Evolutionary conservation across 2,113 vertebrate genomes (phyloP), one percentile per base, ranked within the genome.

Genomic region (Archocentrus centrarchus): DNA sequence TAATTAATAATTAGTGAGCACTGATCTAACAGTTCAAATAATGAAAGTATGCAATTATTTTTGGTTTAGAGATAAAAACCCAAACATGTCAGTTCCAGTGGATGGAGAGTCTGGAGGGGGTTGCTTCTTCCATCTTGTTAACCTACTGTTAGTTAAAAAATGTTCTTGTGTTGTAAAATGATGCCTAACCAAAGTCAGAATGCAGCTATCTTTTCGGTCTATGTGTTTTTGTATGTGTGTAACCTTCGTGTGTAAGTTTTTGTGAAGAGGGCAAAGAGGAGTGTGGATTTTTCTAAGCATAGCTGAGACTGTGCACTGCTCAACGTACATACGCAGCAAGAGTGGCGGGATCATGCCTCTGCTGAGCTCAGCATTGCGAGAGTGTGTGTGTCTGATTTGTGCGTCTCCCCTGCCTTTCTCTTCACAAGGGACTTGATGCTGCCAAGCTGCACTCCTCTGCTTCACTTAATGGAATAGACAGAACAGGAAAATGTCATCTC

Each of bases 321-420:
- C 60, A 91, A 86, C 86, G 87, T 59, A 77, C 59, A 4, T 55
- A 32, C 18, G 18, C 11, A 81, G 84, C 59, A 41, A 44, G 70
- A 85, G 62, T 47, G 75, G 78, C 59, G 86, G 82, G 93, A 91
- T 78, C 82, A 66, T 35, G 59, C 73, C 77, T 87, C 75, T 88
- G 92, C 93, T 93, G 91, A 95, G 89, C 88, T 94, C 90, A 94
- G 92, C 88, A 4, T n/a, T 84, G 88, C 64, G 58, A 47, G 79
- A 64, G 76, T 83, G 59, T 80, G 79, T 64, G 83, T n/a, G 47
- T 88, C 32, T 84, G 82, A 78, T 87, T 84, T 86, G 81, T 88
- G 83, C 63, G 11, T 68, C 75, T 82, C 59, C 77, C 35, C 47
- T 81, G 84, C 83, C 66, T 85, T 64, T 90, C 79, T 88, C 70